A percentile compares a stretch with the other conserved stretches of the same genome.
Conservation (phyloP, 2,888 invertebrate genomes). For the Melinaea marsaeus region DNA sequence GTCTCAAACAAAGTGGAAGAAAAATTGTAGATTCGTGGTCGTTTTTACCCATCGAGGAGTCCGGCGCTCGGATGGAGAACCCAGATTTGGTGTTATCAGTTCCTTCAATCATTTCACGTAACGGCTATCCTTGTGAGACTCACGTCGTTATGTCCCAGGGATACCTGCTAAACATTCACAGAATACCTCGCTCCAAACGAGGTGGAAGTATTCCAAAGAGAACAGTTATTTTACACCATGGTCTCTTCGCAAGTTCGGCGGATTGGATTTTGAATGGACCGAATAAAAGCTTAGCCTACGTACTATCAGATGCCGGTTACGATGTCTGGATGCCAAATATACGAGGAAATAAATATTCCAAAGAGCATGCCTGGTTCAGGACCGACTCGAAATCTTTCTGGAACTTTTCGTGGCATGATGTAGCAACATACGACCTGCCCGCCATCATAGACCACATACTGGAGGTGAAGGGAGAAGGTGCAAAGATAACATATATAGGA, state of each 20-base stretch:
- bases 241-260: constrained; percentile 85
- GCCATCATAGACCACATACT: constrained; percentile 84
- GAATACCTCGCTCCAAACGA: constrained; percentile 80
- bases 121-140: constrained; percentile 84
- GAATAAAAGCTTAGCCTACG: constrained; percentile 80
- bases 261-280: constrained; percentile 87
- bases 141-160: constrained; percentile 88
- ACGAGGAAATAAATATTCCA: constrained; percentile 87
- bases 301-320: constrained; percentile 82
- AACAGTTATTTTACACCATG: constrained; percentile 86
- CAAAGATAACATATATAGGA: constrained; percentile 84
- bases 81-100: constrained; percentile 59
- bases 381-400: constrained; percentile 81
- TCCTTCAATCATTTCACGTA: constrained; percentile 60
- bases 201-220: constrained; percentile 44
- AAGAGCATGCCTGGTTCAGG: constrained; percentile 77
- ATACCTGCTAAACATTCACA: constrained; percentile 87
- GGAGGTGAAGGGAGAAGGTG: constrained; percentile 47
- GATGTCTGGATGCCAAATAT: constrained; percentile 92
- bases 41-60: constrained; percentile 42
- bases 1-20: constrained; percentile 46
- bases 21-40: constrained; percentile 50
- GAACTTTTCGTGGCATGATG: constrained; percentile 91
- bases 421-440: constrained; percentile 91
- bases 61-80: constrained; percentile 42